phyloP scores from a whole-genome alignment of 2,113 vertebrate species.

The Antechinus stuartii region DNA sequence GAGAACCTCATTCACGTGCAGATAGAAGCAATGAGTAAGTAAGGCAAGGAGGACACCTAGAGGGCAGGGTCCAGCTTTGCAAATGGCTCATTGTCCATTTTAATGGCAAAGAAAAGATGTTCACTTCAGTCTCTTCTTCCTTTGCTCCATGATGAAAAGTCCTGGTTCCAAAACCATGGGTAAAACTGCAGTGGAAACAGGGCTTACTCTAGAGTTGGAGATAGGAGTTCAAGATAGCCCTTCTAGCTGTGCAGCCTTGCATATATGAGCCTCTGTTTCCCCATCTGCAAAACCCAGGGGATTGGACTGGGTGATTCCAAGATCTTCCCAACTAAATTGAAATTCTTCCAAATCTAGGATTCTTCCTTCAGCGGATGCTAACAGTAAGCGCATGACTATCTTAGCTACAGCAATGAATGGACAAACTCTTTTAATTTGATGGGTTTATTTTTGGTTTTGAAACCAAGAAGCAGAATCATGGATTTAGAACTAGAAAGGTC shows the following conservation, averaged over 20 bases:
- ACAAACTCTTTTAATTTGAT: not conserved
- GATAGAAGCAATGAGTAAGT: constrained; percentile 97
- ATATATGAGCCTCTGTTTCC: not conserved
- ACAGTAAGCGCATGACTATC: not conserved
- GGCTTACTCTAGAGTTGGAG: not conserved
- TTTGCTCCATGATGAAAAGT: not conserved
- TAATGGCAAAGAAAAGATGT: not conserved
- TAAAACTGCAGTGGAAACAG: not conserved
- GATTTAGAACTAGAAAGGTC: not conserved
- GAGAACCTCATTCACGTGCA: constrained; percentile 94
- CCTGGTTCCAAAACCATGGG: not conserved
- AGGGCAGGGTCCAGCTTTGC: not conserved
- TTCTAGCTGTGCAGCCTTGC: not conserved
- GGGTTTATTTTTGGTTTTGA: not conserved
- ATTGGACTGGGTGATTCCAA: not conserved
- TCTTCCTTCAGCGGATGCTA: not conserved
- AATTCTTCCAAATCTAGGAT: not conserved
- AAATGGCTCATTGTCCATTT: rapidly evolving
- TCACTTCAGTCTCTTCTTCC: too few species aligned
- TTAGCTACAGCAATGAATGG: not conserved
- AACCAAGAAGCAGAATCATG: not conserved
- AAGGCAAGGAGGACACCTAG: not conserved
- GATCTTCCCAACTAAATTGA: not conserved
- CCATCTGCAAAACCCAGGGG: not conserved
- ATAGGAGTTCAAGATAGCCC: not conserved